Base-by-base conservation (phyloP, 2,797 vertebrate genomes). In the Microctenopoma stevenorrisi region DNA sequence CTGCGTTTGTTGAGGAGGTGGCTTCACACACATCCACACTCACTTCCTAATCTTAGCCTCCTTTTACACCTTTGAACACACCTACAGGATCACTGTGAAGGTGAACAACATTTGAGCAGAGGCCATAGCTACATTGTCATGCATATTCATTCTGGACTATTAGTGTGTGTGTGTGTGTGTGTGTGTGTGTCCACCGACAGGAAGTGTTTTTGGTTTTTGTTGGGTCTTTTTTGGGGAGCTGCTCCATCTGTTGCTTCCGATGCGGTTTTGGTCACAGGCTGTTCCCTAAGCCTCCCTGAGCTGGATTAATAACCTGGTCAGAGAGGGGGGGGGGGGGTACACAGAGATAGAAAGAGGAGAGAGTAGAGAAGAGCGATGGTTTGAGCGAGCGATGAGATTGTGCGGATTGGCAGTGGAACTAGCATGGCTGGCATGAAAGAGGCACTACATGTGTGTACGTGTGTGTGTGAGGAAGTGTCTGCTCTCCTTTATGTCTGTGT, bases 211-310 rank as follows among this genome's bases (percentile, higher is more conserved):
- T 16, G 60, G 46, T 66, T 74, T 14, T 14, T 54, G 15, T 48
- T 47, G 26, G 61, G 9, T 64, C 66, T 64, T 74, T 85, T 77
- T 62, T 22, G 22, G 58, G 46, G 52, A 82, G 69, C 74, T 42
- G 9, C 22, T 64, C 84, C 82, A 85, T 91, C 83, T 89, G 88
- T 85, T 87, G 58, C 49, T 79, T 87, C 69, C 57, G 59, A 84
- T n/a, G 40, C 72, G 50, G 68, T 68, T 87, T 86, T 81, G 56
- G 76, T 87, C 78, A 87, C 86, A 87, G 72, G 38, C 53, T 78
- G 77, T 85, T 83, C 81, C 68, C 81, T 82, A 52, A 77, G 53
- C 67, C 84, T 83, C 81, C 68, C 81, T 82, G 54, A 77, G 53
- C 67, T 22, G 77, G 85, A 89, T 88, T 85, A 81, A 81, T 81